Base-by-base conservation (phyloP, 2,113 vertebrate species). In the Corythornis cristatus region DNA sequence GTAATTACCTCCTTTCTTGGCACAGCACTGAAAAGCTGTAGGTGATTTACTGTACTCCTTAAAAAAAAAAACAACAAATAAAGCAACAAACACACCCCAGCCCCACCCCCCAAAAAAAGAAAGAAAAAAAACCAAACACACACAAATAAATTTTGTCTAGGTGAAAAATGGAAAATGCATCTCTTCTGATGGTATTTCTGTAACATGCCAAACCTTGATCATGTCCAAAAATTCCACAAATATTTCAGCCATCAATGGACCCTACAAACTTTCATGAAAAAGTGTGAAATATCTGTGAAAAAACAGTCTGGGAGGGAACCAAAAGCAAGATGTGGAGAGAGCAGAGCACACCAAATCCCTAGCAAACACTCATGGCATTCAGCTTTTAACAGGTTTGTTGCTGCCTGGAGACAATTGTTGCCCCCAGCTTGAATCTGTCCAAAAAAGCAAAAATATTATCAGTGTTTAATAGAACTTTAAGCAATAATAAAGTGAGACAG, bases 401-500 rank as follows among this genome's bases (percentile, higher is more conserved):
- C 91, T 83, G 82, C 42, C 82, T 70, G 33, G 64, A 79, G 67
- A 93, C 37, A 89, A 79, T 93, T 11, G 33, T n/a, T 88, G 78
- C 50, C 46, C 85, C 46, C 35, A 93, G 20, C 50, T 42, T 50
- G 29, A 37, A 80, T 51, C 45, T 62, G 54, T 82, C 71, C 50
- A 51, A 51, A 92, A 92, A 91, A 54, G 11, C 25, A 91, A 93
- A 95, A 95, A 65, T 70, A 79, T 37, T n/a, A 93, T 25, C 66
- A 65, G 23, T 29, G 46, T 57, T 82, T 79, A 94, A 73, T 0
- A 94, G 67, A 95, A 85, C 60, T 60, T 62, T n/a, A 83, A 87
- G 75, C 54, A 93, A 73, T 42, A 93, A 83, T 53, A 80, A 89
- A 58, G 28, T 37, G 58, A 85, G 71, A 73, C 45, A 85, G 71